A percentile compares a stretch with the other conserved stretches of the same genome.
phyloP scores from a whole-genome alignment of 2,113 vertebrate genomes.

The Pterocles orientalis region DNA sequence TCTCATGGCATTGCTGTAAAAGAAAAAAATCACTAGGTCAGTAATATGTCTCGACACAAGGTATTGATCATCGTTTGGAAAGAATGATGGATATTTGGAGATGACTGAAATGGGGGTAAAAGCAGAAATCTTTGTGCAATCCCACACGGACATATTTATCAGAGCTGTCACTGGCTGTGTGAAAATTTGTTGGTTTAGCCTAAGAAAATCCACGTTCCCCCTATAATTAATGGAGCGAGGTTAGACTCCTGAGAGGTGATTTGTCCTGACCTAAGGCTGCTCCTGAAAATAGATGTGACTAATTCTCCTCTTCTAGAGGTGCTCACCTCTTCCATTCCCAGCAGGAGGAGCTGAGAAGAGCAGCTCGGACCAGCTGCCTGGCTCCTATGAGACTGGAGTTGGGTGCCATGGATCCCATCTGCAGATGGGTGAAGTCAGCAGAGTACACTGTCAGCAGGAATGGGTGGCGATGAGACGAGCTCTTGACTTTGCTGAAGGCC shows the following conservation, averaged over 20 bases:
- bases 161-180: not conserved
- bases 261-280: not conserved
- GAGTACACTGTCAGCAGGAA: not conserved
- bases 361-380: not conserved
- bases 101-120: not conserved
- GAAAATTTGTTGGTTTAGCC: not conserved
- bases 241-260: not conserved
- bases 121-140: not conserved
- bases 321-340: not conserved
- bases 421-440: not conserved
- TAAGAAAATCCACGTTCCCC: not conserved
- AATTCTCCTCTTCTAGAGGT: not conserved
- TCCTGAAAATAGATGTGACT: not conserved
- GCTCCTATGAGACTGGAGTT: not conserved
- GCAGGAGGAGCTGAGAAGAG: not conserved
- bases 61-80: not conserved
- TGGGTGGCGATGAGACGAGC: not conserved
- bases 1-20: not conserved
- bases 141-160: not conserved
- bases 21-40: not conserved
- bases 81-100: not conserved
- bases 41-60: not conserved
- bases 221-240: not conserved
- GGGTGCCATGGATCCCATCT: not conserved
- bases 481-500: not conserved